Evolutionary conservation across 2,888 invertebrate genomes (phyloP).

Genomic region (Lepidocyrtoides sp.): DNA sequence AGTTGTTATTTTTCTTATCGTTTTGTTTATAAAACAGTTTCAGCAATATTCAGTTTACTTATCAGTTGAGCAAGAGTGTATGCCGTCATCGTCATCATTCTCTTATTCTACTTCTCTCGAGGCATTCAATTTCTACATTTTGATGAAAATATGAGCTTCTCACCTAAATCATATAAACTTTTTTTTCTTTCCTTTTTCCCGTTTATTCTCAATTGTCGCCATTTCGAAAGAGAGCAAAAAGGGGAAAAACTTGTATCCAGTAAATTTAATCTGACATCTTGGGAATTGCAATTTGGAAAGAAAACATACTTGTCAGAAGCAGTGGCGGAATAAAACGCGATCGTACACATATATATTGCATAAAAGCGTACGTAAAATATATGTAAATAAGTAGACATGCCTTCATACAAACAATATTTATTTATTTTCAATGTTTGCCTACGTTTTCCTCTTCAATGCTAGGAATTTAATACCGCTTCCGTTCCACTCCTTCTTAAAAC

Average conservation of each 20-base stretch:
- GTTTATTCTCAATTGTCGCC: conserved; percentile 61
- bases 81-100: background rate
- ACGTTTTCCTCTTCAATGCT: conserved; percentile 12
- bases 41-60: no score
- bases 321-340: background rate
- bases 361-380: background rate
- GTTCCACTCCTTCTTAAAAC: conserved; percentile 28
- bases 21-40: no score
- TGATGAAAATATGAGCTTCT: conserved; percentile 59
- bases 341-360: conserved; percentile 16
- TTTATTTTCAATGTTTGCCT: conserved; percentile 39
- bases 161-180: conserved; percentile 68
- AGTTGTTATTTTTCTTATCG: no score
- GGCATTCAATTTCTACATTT: conserved; percentile 68
- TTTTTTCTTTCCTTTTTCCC: conserved; percentile 10
- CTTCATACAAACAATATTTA: conserved; percentile 6
- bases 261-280: conserved; percentile 75
- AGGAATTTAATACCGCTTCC: conserved; percentile 37
- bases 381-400: conserved; percentile 32
- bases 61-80: no score
- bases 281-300: conserved; percentile 76
- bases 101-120: conserved; percentile 53
- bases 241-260: conserved; percentile 59
- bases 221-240: conserved; percentile 24
- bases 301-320: conserved; percentile 63